Evolutionary conservation across 1,140 invertebrate species (phyloP).

Genomic region (Trinorchestia longiramus): DNA sequence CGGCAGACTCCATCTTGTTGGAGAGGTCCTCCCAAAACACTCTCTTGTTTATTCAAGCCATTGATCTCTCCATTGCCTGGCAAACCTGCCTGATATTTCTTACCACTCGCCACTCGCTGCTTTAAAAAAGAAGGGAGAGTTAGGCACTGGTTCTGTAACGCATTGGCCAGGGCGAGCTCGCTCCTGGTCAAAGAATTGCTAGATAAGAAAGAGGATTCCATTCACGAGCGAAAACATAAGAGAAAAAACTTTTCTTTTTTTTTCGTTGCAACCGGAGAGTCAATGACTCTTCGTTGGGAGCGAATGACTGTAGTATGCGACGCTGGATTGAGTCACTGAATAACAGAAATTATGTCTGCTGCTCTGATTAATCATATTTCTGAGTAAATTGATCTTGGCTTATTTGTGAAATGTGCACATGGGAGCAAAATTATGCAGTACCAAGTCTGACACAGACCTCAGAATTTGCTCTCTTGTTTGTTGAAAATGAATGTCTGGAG

Average conservation of each 20-base stretch:
- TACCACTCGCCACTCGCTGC: constrained; percentile 6
- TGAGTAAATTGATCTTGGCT: no score
- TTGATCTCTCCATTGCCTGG: constrained; percentile 37
- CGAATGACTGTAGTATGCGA: neutral
- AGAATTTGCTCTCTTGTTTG: no score
- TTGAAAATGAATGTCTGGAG: no score
- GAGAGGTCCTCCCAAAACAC: constrained; percentile 42
- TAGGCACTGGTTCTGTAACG: neutral
- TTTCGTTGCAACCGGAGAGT: neutral
- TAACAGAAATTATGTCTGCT: neutral
- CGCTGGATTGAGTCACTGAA: neutral
- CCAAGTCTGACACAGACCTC: no score
- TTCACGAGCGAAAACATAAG: neutral
- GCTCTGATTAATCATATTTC: no score
- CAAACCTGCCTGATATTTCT: constrained; percentile 35
- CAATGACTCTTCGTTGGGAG: neutral
- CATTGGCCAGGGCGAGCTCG: neutral
- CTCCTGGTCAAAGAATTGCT: neutral
- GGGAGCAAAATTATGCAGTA: no score
- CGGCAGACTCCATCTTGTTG: constrained; percentile 32
- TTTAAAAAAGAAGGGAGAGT: neutral
- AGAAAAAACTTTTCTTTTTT: neutral
- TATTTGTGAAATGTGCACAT: no score
- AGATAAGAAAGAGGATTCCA: neutral
- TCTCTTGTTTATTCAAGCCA: constrained; percentile 50